Evolutionary conservation across 2,113 vertebrate genomes (phyloP).

Genomic region (Callopanchax toddi): DNA sequence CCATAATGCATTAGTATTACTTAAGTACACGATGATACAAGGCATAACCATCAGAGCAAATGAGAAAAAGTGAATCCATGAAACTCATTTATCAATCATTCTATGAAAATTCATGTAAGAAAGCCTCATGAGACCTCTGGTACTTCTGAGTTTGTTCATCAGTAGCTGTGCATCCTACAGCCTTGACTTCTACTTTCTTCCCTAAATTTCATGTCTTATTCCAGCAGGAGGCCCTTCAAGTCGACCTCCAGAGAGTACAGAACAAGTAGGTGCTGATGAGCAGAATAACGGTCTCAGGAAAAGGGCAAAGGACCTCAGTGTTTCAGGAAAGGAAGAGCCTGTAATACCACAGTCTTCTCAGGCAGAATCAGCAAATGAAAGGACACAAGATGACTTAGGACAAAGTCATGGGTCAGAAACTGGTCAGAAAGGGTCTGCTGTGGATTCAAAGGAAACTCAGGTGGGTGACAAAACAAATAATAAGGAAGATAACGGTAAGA

Average conservation of each 20-base stretch:
- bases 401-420: constrained; percentile 35
- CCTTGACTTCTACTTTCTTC: not conserved
- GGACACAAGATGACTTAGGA: constrained; percentile 52
- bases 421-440: constrained; percentile 24
- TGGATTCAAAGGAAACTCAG: constrained; percentile 25
- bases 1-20: constrained; percentile 1
- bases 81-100: too few relatives aligned
- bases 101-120: too few relatives aligned
- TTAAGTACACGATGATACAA: not conserved
- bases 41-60: not conserved
- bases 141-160: not conserved
- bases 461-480: constrained; percentile 38
- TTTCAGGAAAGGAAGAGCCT: constrained; percentile 59
- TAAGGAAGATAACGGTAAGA: constrained; percentile 50
- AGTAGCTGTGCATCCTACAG: not conserved
- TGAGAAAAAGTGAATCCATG: not conserved
- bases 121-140: too few relatives aligned
- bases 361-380: constrained; percentile 55
- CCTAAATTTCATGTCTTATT: constrained; percentile 28
- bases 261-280: constrained; percentile 76
- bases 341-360: constrained; percentile 55
- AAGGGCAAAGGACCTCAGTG: constrained; percentile 75
- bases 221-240: constrained; percentile 74
- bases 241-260: constrained; percentile 72
- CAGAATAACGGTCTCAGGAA: constrained; percentile 87